Conservation (phyloP, 2,797 vertebrate genomes). For the Mormyrops boulengeri region DNA sequence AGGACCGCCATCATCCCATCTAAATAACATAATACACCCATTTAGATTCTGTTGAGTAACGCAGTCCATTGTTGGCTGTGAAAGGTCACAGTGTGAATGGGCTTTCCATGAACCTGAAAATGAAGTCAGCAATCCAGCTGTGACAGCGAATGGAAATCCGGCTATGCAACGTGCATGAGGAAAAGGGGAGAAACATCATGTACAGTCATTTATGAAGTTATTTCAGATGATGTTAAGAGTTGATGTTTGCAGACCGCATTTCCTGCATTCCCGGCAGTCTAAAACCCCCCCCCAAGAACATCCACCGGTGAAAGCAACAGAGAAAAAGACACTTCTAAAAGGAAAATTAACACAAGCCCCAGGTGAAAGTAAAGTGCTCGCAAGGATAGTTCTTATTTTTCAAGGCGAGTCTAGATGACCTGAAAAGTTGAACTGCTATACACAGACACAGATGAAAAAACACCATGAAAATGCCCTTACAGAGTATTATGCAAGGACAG, state of each 20-base stretch:
- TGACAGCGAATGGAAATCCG: neutral
- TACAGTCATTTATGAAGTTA: neutral
- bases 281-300: neutral
- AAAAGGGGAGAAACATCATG: neutral
- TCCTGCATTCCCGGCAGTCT: neutral
- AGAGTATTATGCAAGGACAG: neutral
- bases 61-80: neutral
- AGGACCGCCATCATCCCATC: neutral
- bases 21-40: neutral
- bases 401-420: slow-evolving; percentile 25
- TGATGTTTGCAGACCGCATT: neutral
- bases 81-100: neutral
- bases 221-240: neutral
- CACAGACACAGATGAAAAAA: slow-evolving; percentile 9
- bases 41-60: slow-evolving; percentile 1
- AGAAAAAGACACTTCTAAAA: neutral
- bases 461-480: neutral
- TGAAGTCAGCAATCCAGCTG: neutral
- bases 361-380: slow-evolving; percentile 17
- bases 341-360: slow-evolving; percentile 30
- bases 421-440: neutral
- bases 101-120: neutral
- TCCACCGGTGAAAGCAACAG: neutral
- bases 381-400: slow-evolving; percentile 20
- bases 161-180: neutral